Percentiles rank a stretch among this genome's conserved stretches.
Conservation (phyloP, 1,140 invertebrate genomes). For the Drepana arcuata region DNA sequence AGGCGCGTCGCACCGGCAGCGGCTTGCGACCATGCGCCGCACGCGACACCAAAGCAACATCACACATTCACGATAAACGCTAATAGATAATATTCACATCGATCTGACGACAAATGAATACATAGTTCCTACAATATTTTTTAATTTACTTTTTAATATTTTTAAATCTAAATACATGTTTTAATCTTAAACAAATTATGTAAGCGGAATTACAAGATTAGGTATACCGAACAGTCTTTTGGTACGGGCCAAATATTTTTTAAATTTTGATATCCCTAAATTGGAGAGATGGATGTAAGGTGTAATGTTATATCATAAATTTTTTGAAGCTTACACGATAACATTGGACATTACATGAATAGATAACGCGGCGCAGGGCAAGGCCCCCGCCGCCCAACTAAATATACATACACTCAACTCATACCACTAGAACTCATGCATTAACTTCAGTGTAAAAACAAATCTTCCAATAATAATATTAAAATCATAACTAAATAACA, state of each 20-base stretch:
- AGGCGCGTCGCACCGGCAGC: not conserved
- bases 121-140: too few relatives aligned
- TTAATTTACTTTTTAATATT: constrained; percentile 36
- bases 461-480: constrained; percentile 33
- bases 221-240: constrained; percentile 73
- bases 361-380: constrained; percentile 5
- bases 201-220: constrained; percentile 55
- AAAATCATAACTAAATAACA: constrained; percentile 62
- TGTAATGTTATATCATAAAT: constrained; percentile 23
- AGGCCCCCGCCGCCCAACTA: constrained; percentile 8
- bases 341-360: constrained; percentile 12
- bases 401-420: too few relatives aligned
- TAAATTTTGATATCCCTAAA: constrained; percentile 64
- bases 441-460: constrained; percentile 38
- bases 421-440: constrained; percentile 42
- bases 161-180: constrained; percentile 52
- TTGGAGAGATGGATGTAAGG: constrained; percentile 56
- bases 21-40: constrained; percentile 17
- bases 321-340: constrained; percentile 40
- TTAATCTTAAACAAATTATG: constrained; percentile 45
- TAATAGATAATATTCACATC: constrained; percentile 50
- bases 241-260: constrained; percentile 65
- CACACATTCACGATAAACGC: constrained; percentile 33
- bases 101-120: constrained; percentile 44
- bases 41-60: constrained; percentile 20